phyloP scores from a whole-genome alignment of 2,797 vertebrate species.

The Margarornis squamiger region DNA sequence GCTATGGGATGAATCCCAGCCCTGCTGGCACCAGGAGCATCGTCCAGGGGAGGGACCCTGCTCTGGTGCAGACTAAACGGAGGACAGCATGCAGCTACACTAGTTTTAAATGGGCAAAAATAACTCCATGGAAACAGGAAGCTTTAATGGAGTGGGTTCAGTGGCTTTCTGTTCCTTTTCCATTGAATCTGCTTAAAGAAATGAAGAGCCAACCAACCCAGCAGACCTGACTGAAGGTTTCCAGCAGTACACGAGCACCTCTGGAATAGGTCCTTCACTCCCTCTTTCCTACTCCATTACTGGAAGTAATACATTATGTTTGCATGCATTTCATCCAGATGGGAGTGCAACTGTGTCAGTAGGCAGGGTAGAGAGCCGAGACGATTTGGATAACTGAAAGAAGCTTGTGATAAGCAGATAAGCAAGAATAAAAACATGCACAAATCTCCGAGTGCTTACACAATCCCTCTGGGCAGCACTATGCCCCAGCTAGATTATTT shows the following conservation, averaged over 20 bases:
- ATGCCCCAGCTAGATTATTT: slow-evolving; percentile 15
- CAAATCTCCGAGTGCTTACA: neutral
- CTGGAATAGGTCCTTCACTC: neutral
- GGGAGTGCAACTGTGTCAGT: slow-evolving; percentile 47
- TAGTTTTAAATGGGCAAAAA: neutral
- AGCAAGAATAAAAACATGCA: slow-evolving; percentile 40
- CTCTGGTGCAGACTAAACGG: fast-evolving
- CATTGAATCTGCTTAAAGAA: neutral
- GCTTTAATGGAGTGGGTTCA: neutral
- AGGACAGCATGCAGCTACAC: neutral
- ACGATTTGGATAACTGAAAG: slow-evolving; percentile 50
- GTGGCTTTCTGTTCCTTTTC: neutral
- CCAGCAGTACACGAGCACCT: neutral
- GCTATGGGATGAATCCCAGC: neutral
- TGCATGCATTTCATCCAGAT: slow-evolving; percentile 24
- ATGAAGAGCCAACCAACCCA: neutral
- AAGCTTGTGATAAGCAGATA: slow-evolving; percentile 68
- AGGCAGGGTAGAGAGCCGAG: neutral
- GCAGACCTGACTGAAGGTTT: neutral
- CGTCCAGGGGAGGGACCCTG: fast-evolving
- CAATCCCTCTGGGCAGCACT: neutral
- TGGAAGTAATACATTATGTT: neutral
- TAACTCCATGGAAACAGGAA: neutral
- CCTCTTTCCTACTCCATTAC: neutral
- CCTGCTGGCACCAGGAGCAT: fast-evolving